Conservation (phyloP, 1,140 invertebrate genomes). For the Lasioglossum baleicum region DNA sequence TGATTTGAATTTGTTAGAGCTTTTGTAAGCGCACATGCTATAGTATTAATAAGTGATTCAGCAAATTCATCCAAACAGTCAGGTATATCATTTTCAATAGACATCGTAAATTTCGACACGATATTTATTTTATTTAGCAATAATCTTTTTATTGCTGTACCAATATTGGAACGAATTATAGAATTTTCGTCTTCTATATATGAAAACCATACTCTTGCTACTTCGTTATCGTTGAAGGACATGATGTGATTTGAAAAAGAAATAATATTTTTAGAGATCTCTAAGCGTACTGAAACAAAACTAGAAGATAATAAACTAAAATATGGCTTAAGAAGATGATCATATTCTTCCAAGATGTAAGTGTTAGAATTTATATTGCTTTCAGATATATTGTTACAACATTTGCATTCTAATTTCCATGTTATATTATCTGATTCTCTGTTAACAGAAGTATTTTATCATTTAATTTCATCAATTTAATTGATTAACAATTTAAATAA, state of each 20-base stretch:
- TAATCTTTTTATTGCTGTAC: conserved; percentile 66
- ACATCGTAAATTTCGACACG: conserved; percentile 42
- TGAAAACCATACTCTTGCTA: conserved; percentile 74
- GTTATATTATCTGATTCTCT: conserved; percentile 61
- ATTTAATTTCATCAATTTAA: too few species aligned
- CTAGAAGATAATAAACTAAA: conserved; percentile 65
- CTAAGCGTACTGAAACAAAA: conserved; percentile 59
- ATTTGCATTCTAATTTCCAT: conserved; percentile 68
- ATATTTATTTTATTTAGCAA: conserved; percentile 71
- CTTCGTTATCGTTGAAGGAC: conserved; percentile 72
- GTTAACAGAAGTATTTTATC: conserved; percentile 48
- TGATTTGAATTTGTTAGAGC: conserved; percentile 80
- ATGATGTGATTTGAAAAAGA: conserved; percentile 76
- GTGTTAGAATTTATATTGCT: conserved; percentile 37
- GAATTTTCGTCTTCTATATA: conserved; percentile 71
- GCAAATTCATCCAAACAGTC: conserved; percentile 78
- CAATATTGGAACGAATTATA: conserved; percentile 71
- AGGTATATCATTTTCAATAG: conserved; percentile 63
- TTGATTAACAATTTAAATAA: not conserved
- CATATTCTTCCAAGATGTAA: conserved; percentile 46
- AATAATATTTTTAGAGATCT: conserved; percentile 70
- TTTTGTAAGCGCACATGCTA: conserved; percentile 78
- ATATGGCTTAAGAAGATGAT: conserved; percentile 61
- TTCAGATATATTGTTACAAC: conserved; percentile 60
- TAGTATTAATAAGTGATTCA: conserved; percentile 78